Evolutionary conservation across 2,888 invertebrate genomes (phyloP).

Genomic region (Epiperipatus broadwayi): DNA sequence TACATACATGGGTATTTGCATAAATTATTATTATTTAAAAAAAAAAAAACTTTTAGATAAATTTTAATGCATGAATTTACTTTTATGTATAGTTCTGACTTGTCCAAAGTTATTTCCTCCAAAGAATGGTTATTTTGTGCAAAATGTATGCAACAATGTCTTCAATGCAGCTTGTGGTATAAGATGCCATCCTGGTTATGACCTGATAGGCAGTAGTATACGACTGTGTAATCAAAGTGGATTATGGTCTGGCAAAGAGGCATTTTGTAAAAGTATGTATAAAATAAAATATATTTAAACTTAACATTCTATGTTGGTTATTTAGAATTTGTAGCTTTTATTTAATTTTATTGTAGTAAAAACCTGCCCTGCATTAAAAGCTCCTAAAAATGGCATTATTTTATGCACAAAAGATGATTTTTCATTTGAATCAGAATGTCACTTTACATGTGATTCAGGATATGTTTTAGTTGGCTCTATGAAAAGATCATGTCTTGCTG

Average conservation of each 20-base stretch:
- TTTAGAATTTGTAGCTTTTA: background rate
- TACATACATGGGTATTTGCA: too few species aligned
- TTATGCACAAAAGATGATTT: conserved; percentile 29
- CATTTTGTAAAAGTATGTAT: conserved; percentile 40
- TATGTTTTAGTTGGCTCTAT: conserved; percentile 42
- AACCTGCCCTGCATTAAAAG: conserved; percentile 38
- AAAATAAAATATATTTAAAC: conserved; percentile 8
- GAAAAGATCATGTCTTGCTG: conserved; percentile 42
- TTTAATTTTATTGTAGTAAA: conserved; percentile 34
- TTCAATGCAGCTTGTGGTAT: conserved; percentile 50
- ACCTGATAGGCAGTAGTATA: conserved; percentile 34
- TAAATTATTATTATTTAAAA: too few species aligned
- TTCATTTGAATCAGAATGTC: conserved; percentile 42
- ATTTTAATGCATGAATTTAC: too few species aligned
- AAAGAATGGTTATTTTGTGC: conserved; percentile 45
- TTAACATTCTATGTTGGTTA: background rate
- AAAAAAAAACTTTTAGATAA: too few species aligned
- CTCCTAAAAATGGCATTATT: conserved; percentile 39
- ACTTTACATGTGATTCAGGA: conserved; percentile 42
- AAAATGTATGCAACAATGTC: conserved; percentile 41
- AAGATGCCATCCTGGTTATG: conserved; percentile 44
- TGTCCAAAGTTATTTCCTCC: conserved; percentile 41
- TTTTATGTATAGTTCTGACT: conserved; percentile 39
- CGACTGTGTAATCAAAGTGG: conserved; percentile 43
- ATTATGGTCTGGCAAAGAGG: conserved; percentile 43